Percentiles rank a stretch among this genome's conserved stretches.
These are phyloP conservation scores for Drosophila lini DNA, from an alignment of 1,140 invertebrate species.

Conservation along the genomic window DNA sequence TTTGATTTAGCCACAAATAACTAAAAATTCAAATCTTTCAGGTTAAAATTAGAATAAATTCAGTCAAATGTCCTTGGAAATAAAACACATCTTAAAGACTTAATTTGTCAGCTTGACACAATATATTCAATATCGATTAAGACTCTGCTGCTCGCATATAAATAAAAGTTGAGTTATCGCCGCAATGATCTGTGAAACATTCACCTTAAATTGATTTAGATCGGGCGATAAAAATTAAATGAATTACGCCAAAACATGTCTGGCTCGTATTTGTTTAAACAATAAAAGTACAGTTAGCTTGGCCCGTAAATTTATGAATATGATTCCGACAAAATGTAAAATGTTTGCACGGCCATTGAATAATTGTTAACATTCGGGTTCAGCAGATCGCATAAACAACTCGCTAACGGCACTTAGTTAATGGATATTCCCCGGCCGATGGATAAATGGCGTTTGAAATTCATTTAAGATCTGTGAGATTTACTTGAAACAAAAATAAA, in stretches of 20 bases:
- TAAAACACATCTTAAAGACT: conserved; percentile 11
- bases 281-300: conserved; percentile 35
- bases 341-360: conserved; percentile 29
- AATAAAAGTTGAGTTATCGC: conserved; percentile 20
- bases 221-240: conserved; percentile 7
- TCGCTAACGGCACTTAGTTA: conserved; percentile 43
- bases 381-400: conserved; percentile 25
- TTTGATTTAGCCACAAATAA: not conserved
- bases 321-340: conserved; percentile 32
- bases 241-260: conserved; percentile 15
- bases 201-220: conserved; percentile 41
- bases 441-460: conserved; percentile 47
- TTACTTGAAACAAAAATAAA: conserved; percentile 24
- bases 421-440: conserved; percentile 42
- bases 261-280: conserved; percentile 22
- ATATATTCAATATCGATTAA: conserved; percentile 26
- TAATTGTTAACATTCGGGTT: conserved; percentile 20
- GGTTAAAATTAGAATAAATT: conserved; percentile 21
- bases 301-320: conserved; percentile 35
- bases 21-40: not conserved
- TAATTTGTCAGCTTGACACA: conserved; percentile 23
- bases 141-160: conserved; percentile 1
- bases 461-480: conserved; percentile 40
- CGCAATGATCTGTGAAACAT: conserved; percentile 36
- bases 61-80: conserved; percentile 2